Evolutionary conservation across 2,888 invertebrate genomes (phyloP).

Genomic region (Oeneis ivallda): DNA sequence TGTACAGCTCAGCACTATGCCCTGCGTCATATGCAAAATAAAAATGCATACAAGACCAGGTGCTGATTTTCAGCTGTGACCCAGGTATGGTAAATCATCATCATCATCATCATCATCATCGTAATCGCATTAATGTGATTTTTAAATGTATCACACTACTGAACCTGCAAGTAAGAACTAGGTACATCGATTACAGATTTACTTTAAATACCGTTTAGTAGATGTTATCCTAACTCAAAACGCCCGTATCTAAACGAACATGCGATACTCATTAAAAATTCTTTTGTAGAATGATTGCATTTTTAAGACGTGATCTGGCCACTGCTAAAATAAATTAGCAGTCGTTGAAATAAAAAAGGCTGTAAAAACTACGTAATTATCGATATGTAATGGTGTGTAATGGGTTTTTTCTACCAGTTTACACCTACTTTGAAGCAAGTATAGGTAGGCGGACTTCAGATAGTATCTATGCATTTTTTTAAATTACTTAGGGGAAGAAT

Average conservation of each 20-base stretch:
- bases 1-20: too few relatives aligned
- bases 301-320: slow-evolving; percentile 44
- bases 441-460: background rate
- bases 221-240: slow-evolving; percentile 19
- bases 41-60: too few relatives aligned
- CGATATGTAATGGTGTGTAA: slow-evolving; percentile 21
- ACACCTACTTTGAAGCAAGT: background rate
- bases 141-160: too few relatives aligned
- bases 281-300: slow-evolving; percentile 53
- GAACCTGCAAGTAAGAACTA: too few relatives aligned
- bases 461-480: too few relatives aligned
- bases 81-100: too few relatives aligned
- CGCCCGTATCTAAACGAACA: slow-evolving; percentile 18
- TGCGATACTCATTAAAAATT: slow-evolving; percentile 45
- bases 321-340: slow-evolving; percentile 31
- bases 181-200: background rate
- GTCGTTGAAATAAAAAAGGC: slow-evolving; percentile 3
- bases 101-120: too few relatives aligned
- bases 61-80: too few relatives aligned
- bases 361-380: slow-evolving; percentile 19
- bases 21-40: too few relatives aligned
- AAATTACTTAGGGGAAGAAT: too few relatives aligned
- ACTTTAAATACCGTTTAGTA: background rate
- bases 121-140: too few relatives aligned
- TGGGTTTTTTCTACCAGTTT: slow-evolving; percentile 14